Conservation (phyloP, 2,888 invertebrate genomes). For the Rhagophthalmus giganteus region DNA sequence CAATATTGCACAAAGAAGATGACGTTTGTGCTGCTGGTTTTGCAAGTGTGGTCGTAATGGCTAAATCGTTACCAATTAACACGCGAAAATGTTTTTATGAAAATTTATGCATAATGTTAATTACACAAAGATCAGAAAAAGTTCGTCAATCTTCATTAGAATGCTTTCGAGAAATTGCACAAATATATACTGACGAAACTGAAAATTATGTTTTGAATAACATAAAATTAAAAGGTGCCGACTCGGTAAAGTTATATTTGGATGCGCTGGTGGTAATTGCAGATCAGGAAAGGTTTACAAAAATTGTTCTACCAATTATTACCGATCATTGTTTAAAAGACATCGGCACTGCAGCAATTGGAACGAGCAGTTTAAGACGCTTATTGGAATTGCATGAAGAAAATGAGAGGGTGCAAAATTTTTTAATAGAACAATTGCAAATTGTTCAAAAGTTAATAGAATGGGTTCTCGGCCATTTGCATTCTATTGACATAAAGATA, state of each 20-base stretch:
- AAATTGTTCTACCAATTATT: constrained; percentile 47
- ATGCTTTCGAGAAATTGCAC: constrained; percentile 60
- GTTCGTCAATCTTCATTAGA: constrained; percentile 56
- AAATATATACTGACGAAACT: constrained; percentile 60
- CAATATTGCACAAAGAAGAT: constrained; percentile 54
- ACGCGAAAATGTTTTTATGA: constrained; percentile 60
- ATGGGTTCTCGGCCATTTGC: constrained; percentile 37
- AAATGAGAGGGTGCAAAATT: constrained; percentile 48
- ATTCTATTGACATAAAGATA: constrained; percentile 22
- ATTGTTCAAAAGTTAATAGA: constrained; percentile 54
- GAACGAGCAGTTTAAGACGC: constrained; percentile 31
- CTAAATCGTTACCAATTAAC: constrained; percentile 54
- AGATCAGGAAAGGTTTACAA: constrained; percentile 58
- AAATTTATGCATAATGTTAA: constrained; percentile 58
- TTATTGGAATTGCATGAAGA: constrained; percentile 10
- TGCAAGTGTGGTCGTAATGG: constrained; percentile 58
- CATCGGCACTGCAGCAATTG: constrained; percentile 36
- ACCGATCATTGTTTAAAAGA: constrained; percentile 41
- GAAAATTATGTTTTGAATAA: constrained; percentile 58
- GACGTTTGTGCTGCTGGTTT: constrained; percentile 60
- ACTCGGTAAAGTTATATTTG: constrained; percentile 43
- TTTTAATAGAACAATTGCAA: constrained; percentile 54
- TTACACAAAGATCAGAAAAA: constrained; percentile 54
- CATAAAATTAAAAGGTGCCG: constrained; percentile 37
- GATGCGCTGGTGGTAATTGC: constrained; percentile 57